These are phyloP conservation scores for Xestia xanthographa DNA, from an alignment of 2,888 invertebrate genomes.

Conservation along the genomic window DNA sequence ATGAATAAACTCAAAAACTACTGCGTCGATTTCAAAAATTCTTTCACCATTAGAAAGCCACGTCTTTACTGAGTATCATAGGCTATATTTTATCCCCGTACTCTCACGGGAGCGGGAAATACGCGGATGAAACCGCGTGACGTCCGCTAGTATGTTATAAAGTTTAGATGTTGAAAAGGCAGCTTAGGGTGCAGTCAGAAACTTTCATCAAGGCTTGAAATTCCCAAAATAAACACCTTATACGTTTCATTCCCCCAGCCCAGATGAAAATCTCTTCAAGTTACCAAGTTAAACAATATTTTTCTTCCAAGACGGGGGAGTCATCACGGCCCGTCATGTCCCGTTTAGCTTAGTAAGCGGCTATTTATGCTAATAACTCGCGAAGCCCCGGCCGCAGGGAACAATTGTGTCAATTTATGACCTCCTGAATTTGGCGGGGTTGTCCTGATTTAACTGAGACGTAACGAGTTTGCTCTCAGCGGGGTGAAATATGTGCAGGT, in stretches of 20 bases:
- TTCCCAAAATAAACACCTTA: conserved; percentile 37
- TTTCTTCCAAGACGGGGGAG: conserved; percentile 58
- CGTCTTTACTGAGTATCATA: too few relatives aligned
- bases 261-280: conserved; percentile 49
- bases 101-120: too few relatives aligned
- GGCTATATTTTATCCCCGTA: too few relatives aligned
- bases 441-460: conserved; percentile 77
- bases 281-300: conserved; percentile 61
- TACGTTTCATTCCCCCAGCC: conserved; percentile 13
- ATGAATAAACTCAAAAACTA: too few relatives aligned
- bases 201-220: not conserved
- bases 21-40: too few relatives aligned
- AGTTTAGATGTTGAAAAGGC: not conserved
- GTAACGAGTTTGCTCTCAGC: conserved; percentile 66
- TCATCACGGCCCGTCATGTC: conserved; percentile 69
- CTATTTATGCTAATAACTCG: conserved; percentile 83
- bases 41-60: too few relatives aligned
- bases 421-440: conserved; percentile 78
- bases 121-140: too few relatives aligned
- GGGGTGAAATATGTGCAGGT: conserved; percentile 60
- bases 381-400: conserved; percentile 74
- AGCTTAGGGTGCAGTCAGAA: not conserved
- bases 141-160: not conserved
- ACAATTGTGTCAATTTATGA: conserved; percentile 83
- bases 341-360: conserved; percentile 81